Conservation (phyloP, 2,797 vertebrate genomes). For the Sciurus carolinensis region DNA sequence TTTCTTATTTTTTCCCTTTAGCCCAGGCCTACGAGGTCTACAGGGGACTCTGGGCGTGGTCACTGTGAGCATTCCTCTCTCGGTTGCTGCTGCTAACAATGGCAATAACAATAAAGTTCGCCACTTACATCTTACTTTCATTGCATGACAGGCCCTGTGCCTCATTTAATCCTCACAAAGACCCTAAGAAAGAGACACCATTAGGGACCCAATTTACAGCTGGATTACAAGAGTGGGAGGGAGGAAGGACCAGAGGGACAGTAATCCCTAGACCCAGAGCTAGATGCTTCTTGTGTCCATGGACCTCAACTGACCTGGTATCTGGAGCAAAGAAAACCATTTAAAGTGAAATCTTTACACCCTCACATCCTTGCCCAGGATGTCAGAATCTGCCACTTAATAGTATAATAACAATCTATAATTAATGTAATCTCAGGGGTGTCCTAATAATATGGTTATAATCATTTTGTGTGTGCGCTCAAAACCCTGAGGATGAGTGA, state of each 20-base stretch:
- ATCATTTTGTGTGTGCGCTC: not conserved
- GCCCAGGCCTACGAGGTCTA: not conserved
- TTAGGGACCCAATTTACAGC: not conserved
- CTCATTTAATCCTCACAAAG: not conserved
- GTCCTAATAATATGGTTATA: not conserved
- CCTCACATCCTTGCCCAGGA: not conserved
- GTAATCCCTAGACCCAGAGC: not conserved
- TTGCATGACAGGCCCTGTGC: not conserved
- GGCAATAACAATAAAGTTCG: not conserved
- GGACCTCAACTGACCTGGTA: not conserved
- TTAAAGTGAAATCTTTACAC: conserved; percentile 41
- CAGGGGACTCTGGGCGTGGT: not conserved
- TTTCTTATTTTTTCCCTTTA: not conserved
- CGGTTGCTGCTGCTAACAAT: not conserved
- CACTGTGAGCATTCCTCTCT: not conserved
- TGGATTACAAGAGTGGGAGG: not conserved
- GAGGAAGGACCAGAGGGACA: not conserved
- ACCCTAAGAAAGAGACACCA: not conserved
- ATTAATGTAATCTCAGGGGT: conserved; percentile 28
- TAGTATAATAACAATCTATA: not conserved
- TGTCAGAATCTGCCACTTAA: not conserved
- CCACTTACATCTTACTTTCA: not conserved
- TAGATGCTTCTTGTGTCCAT: not conserved
- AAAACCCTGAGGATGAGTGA: not conserved
- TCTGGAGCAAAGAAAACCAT: not conserved